Evolutionary conservation across 2,888 invertebrate species (phyloP), one percentile per base, ranked within the genome.

Genomic region (Cataglyphis altisquamis): DNA sequence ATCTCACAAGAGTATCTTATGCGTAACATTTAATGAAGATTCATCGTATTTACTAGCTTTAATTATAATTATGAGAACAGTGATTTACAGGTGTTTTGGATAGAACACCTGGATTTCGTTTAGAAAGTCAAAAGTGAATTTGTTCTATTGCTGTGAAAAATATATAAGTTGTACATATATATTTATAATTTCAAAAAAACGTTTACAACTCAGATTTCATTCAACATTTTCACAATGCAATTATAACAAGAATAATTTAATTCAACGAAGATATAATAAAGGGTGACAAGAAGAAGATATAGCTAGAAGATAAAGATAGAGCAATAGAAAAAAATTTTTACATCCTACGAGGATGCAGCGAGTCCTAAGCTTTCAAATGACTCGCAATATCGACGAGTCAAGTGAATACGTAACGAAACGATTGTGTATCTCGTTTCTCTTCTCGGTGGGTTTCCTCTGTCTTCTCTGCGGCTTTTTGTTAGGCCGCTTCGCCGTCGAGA

Each of bases 381-480:
- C 94, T 81, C 93, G 95, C 21, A 94, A 94, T 32, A 91, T 92
- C 32, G 93, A 91, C 18, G 94, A 94, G 85, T 87, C 94, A 2
- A 95, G 95, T 86, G 95, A 95, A 87, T 95, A 94, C 85, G 94
- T 95, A 21, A 95, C 95, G 15, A 95, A 95, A 91, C 94, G 95
- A 45, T 93, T 95, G 91, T 95, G 95, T 84, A 95, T 95, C 86
- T 95, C 95, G 83, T 94, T 95, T 82, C 88, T 95, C 48, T 93
- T 95, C 62, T 95, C 95, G 32, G 93, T 95, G 57, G 95, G 95
- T 9, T 95, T 96, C 86, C 92, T 95, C 32, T 93, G 95, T n/a
- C 87, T 95, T 9, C 90, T 95, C 39, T 95, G 95, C 83, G 96
- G 96, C 15, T 95, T 95, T 89, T 89, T 95, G 29, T 89, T 95